Base-by-base conservation (phyloP, 2,797 vertebrate species). In the Natrix natrix region DNA sequence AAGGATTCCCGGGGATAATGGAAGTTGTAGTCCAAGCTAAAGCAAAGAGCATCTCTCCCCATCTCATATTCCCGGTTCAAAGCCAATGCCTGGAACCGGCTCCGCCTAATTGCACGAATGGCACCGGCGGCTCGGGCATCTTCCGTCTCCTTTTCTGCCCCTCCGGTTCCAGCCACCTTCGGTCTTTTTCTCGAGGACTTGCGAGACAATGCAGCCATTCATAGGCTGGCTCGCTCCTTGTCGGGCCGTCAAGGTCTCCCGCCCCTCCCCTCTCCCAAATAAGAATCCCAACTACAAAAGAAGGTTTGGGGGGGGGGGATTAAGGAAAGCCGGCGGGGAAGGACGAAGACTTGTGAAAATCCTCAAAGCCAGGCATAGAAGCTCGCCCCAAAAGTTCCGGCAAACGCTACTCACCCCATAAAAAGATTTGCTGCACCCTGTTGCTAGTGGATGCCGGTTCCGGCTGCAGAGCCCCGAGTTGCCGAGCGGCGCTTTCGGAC, bases 401-500 rank as follows among this genome's bases (percentile, higher is more conserved):
- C 93, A 69, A 91, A 32, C 48, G 11, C 12, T 90, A 95, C 97
- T 97, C 95, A 97, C 97, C 96, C 94, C 97, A 95, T 95, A 59
- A 0, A 95, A 96, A 90, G 66, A 90, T 59, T 56, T 56, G 83
- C 92, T 8, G 13, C 89, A 91, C 94, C 69, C 93, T 78, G 91
- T 43, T 20, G 86, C 60, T 43, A 13, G 52, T 32, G 54, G n/a
- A 78, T 90, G 37, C 91, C 91, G 94, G 66, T 91, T 86, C 54
- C 5, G 61, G 59, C 69, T 90, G 52, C 54, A 43, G 20, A 1
- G 37, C 57, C 37, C 12, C 37, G 32, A 22, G 22, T 16, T 57
- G 20, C 5, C n/a, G 5, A 48, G 37, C 1, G 37, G 59, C 22
- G 57, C 5, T 17, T 63, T n/a, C 5, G 88, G 59, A 26, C 11